A percentile compares a stretch with the other conserved stretches of the same genome.
Evolutionary conservation across 1,140 invertebrate species (phyloP).

Genomic region (Panonychus citri): DNA sequence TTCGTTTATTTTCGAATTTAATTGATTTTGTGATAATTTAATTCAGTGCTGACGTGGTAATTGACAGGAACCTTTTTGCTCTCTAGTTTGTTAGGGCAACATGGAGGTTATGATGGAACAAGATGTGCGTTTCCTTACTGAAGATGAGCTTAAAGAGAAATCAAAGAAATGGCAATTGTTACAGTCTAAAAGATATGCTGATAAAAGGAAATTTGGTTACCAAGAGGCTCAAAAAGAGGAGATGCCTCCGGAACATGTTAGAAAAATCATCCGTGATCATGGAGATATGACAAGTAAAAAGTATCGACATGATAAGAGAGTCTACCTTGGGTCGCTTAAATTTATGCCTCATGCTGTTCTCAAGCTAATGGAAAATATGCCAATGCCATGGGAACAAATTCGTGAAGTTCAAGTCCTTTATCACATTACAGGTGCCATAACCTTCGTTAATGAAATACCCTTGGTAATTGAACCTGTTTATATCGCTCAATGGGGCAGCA

Average conservation of each 20-base stretch:
- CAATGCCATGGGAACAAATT: slow-evolving; percentile 99
- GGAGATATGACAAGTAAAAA: slow-evolving; percentile 98
- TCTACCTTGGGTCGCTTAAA: slow-evolving; percentile 91
- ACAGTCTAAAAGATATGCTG: slow-evolving; percentile 87
- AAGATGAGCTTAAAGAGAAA: slow-evolving; percentile 23
- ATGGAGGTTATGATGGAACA: too few species aligned
- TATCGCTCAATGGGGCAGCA: slow-evolving; percentile 98
- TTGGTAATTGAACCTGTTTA: slow-evolving; percentile 98
- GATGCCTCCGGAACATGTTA: slow-evolving; percentile 95
- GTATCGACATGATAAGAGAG: slow-evolving; percentile 94
- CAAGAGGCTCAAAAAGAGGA: slow-evolving; percentile 98
- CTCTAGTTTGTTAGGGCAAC: too few species aligned
- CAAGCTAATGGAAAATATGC: slow-evolving; percentile 98
- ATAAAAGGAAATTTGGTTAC: slow-evolving; percentile 95
- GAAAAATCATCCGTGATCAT: slow-evolving; percentile 97
- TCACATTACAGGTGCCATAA: slow-evolving; percentile 97
- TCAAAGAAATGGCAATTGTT: slow-evolving; percentile 95
- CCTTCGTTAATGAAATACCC: slow-evolving; percentile 99
- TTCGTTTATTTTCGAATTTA: too few species aligned
- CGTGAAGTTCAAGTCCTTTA: slow-evolving; percentile 90
- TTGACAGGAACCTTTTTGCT: too few species aligned
- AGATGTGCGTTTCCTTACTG: not conserved
- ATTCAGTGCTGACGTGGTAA: too few species aligned
- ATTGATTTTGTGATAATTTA: too few species aligned
- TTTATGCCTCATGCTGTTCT: slow-evolving; percentile 99